Conservation (phyloP, 2,888 invertebrate species). For the Gastrophysa polygoni region DNA sequence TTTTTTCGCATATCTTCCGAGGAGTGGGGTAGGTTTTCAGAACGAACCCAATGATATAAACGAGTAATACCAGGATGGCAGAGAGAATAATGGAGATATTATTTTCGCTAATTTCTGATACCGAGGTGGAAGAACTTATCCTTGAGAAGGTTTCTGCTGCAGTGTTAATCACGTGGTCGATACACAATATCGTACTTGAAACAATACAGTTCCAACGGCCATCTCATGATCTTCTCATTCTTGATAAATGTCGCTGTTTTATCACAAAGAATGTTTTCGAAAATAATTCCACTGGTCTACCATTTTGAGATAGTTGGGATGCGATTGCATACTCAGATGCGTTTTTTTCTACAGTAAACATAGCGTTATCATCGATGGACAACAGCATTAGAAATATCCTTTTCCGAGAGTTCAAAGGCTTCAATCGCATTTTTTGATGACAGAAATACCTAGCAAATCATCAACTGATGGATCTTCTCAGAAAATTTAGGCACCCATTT, state of each 20-base stretch:
- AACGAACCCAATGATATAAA: constrained; percentile 1
- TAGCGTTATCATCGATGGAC: background rate
- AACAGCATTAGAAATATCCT: too few species aligned
- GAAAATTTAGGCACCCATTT: constrained; percentile 4
- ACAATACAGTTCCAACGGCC: constrained; percentile 12
- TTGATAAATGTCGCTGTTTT: constrained; percentile 2
- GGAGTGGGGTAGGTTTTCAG: constrained; percentile 10
- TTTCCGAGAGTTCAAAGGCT: background rate
- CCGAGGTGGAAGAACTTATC: background rate
- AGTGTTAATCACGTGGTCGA: background rate
- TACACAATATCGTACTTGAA: constrained; percentile 11
- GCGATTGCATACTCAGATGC: background rate
- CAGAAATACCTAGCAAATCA: background rate
- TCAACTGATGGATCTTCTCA: too few species aligned
- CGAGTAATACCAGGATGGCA: constrained; percentile 15
- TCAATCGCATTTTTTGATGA: background rate
- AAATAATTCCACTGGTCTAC: background rate
- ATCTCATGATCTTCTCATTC: constrained; percentile 9
- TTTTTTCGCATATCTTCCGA: constrained; percentile 9
- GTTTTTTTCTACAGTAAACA: background rate
- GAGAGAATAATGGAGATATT: too few species aligned
- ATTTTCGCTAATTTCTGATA: too few species aligned
- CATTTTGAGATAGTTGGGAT: background rate
- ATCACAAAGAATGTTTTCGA: background rate
- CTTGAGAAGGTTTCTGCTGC: constrained; percentile 1